Conservation (phyloP, 1,140 invertebrate genomes). For the Asbolus verrucosus region DNA sequence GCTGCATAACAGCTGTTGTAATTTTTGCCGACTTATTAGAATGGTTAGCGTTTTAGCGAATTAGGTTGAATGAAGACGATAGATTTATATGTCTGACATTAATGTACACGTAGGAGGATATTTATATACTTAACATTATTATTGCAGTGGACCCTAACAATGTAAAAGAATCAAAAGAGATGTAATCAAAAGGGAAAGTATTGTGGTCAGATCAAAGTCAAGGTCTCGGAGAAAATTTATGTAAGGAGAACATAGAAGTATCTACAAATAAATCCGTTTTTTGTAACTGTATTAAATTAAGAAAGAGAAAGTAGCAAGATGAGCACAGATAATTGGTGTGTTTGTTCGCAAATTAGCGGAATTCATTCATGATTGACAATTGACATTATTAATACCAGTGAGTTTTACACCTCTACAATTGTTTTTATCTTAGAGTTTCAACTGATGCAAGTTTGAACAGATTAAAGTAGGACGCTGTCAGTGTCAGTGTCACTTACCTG, state of each 20-base stretch:
- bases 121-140: slow-evolving; percentile 1
- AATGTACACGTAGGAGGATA: slow-evolving; percentile 10
- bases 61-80: no score
- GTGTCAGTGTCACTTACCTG: no score
- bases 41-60: slow-evolving; percentile 7
- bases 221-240: slow-evolving; percentile 19
- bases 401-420: no score
- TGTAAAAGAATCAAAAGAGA: slow-evolving; percentile 14
- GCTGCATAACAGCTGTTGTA: no score
- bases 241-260: slow-evolving; percentile 21
- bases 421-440: no score
- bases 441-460: no score
- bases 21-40: no score
- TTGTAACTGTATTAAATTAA: slow-evolving; percentile 19
- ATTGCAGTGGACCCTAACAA: not conserved
- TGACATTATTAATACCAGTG: no score
- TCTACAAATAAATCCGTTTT: slow-evolving; percentile 31
- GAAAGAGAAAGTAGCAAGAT: slow-evolving; percentile 27
- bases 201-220: slow-evolving; percentile 27
- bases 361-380: slow-evolving; percentile 1
- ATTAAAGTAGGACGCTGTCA: no score
- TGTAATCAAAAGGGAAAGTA: slow-evolving; percentile 33
- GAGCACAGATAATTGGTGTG: not conserved
- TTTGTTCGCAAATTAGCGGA: not conserved
- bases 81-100: slow-evolving; percentile 1